Conservation (phyloP, 2,888 invertebrate species). For the Rhynchonema sp. region DNA sequence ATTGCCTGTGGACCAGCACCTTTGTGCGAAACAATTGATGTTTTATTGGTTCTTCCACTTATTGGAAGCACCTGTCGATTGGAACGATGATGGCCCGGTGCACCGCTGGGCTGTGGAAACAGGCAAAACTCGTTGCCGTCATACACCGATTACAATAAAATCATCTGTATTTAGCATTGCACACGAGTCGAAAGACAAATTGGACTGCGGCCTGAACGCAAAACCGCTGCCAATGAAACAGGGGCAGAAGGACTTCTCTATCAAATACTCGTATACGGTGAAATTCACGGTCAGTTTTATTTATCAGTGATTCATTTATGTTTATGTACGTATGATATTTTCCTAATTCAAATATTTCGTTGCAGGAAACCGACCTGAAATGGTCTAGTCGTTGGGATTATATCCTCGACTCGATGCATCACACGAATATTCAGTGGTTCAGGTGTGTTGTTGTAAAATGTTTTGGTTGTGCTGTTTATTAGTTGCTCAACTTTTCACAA, state of each 20-base stretch:
- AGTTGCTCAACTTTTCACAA: not conserved
- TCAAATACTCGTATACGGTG: not conserved
- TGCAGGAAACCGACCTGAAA: constrained; percentile 41
- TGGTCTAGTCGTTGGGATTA: constrained; percentile 99
- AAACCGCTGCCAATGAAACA: constrained; percentile 51
- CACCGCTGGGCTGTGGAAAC: no score
- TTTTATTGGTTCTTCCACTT: not conserved
- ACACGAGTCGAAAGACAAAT: constrained; percentile 25
- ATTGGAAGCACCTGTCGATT: no score
- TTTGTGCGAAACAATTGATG: no score
- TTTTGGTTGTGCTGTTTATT: not conserved
- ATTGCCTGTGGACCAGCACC: no score
- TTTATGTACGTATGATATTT: not conserved
- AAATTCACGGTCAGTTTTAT: not conserved
- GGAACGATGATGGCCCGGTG: no score
- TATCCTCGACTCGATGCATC: constrained; percentile 89
- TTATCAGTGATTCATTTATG: not conserved
- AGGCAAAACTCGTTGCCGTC: no score
- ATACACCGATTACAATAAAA: no score
- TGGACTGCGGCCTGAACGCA: constrained; percentile 28
- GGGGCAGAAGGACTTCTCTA: not conserved
- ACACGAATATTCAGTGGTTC: constrained; percentile 97
- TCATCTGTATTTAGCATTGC: constrained; percentile 36
- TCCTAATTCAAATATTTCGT: not conserved
- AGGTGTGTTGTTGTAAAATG: constrained; percentile 16